These are phyloP conservation scores for Salminus brasiliensis DNA, from an alignment of 2,113 vertebrate species.

Conservation along the genomic window DNA sequence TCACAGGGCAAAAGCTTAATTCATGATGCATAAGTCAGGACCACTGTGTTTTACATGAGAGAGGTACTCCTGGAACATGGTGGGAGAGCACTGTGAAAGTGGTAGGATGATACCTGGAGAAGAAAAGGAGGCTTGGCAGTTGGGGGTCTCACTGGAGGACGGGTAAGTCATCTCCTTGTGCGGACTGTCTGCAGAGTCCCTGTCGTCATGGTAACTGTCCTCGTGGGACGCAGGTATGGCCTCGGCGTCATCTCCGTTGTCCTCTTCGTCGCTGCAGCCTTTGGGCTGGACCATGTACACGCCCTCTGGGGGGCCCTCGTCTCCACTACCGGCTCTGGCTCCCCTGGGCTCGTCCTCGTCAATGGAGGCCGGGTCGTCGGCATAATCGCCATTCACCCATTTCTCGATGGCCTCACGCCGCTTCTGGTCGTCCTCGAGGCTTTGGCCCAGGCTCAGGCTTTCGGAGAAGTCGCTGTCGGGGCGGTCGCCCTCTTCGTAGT, in stretches of 20 bases:
- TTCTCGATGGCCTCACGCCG: conserved; percentile 97
- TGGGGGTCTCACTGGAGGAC: conserved; percentile 66
- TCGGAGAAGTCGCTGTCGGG: conserved; percentile 76
- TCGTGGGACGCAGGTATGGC: conserved; percentile 74
- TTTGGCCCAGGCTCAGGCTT: conserved; percentile 77
- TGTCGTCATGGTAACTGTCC: conserved; percentile 78
- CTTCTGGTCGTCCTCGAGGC: conserved; percentile 90
- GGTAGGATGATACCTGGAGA: conserved; percentile 69
- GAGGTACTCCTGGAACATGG: too few species aligned
- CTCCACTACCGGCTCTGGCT: conserved; percentile 69
- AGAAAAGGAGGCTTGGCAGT: conserved; percentile 71
- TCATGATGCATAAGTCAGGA: too few species aligned
- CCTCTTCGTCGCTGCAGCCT: conserved; percentile 96
- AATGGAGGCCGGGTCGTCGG: conserved; percentile 80
- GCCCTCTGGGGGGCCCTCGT: conserved; percentile 87
- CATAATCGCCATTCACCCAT: conserved; percentile 98
- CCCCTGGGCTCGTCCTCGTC: conserved; percentile 67
- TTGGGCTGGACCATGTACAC: conserved; percentile 99
- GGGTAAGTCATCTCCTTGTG: conserved; percentile 80
- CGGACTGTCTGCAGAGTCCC: conserved; percentile 78
- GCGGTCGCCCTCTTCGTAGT: conserved; percentile 78
- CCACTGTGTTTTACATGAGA: neutral
- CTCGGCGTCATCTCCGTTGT: conserved; percentile 80
- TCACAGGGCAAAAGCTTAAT: too few species aligned
- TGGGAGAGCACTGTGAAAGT: neutral